phyloP scores from a whole-genome alignment of 2,888 invertebrate genomes.

The Agrochola lychnidis region DNA sequence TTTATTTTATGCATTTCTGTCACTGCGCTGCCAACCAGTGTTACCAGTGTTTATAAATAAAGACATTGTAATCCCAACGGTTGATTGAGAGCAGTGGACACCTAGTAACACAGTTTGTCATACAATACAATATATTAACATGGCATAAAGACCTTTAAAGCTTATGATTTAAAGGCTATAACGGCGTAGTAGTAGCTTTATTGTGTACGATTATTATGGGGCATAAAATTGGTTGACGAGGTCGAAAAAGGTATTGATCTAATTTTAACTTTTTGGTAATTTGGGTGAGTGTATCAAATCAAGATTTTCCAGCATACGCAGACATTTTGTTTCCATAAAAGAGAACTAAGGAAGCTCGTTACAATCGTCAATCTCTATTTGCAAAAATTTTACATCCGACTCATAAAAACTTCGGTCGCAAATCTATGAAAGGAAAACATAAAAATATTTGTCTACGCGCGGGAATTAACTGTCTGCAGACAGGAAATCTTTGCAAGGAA shows the following conservation, averaged over 20 bases:
- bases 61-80: constrained; percentile 62
- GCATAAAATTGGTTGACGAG: constrained; percentile 22
- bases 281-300: neutral
- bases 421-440: constrained; percentile 44
- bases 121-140: constrained; percentile 30
- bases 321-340: constrained; percentile 9
- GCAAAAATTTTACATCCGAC: constrained; percentile 39
- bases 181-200: constrained; percentile 8
- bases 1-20: constrained; percentile 67
- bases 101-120: constrained; percentile 30
- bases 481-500: constrained; percentile 4
- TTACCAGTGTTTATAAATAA: constrained; percentile 63
- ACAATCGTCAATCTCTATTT: constrained; percentile 33
- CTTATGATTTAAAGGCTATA: constrained; percentile 20
- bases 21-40: constrained; percentile 53
- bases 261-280: neutral
- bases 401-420: constrained; percentile 50
- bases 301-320: neutral
- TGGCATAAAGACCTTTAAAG: constrained; percentile 28
- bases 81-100: constrained; percentile 43
- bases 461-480: constrained; percentile 14
- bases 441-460: constrained; percentile 54
- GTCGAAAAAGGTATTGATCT: constrained; percentile 12
- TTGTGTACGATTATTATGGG: constrained; percentile 16
- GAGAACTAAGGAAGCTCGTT: neutral